A percentile compares a stretch with the other conserved stretches of the same genome.
phyloP scores from a whole-genome alignment of 2,797 vertebrate genomes.

The Chaetophractus vellerosus region DNA sequence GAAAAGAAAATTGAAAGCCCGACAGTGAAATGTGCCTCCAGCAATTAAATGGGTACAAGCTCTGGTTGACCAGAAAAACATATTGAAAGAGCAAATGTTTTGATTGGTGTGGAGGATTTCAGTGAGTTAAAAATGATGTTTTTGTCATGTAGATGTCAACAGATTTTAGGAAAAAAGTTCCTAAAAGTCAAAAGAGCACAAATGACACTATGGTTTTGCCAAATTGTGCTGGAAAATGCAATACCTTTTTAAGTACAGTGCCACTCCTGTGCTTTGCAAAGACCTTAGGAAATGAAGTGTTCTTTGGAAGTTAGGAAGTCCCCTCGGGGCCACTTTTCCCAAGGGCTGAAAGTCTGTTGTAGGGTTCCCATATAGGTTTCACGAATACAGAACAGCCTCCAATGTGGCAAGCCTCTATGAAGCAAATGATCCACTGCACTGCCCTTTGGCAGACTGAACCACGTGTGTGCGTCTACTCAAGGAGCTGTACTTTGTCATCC shows the following conservation, averaged over 20 bases:
- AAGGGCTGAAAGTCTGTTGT: conserved; percentile 39
- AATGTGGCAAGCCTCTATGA: conserved; percentile 13
- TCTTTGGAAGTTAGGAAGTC: conserved; percentile 38
- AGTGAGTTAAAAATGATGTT: conserved; percentile 29
- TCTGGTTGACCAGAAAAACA: background rate
- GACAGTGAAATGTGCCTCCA: background rate
- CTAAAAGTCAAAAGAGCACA: background rate
- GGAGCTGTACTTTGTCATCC: conserved; percentile 36
- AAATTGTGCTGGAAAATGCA: conserved; percentile 8
- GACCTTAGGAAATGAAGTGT: conserved; percentile 14
- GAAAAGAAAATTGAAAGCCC: background rate
- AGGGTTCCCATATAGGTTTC: background rate
- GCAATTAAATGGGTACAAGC: background rate
- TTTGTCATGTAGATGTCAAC: background rate
- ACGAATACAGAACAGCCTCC: background rate
- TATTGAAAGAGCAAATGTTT: background rate
- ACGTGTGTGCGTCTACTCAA: background rate
- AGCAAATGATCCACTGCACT: conserved; percentile 37
- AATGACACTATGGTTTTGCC: background rate
- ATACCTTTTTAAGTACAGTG: conserved; percentile 32
- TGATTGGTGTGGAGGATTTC: background rate
- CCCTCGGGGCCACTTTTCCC: conserved; percentile 41
- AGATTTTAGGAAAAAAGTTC: background rate
- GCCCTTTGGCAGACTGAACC: conserved; percentile 36
- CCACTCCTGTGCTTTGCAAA: background rate